Base-by-base conservation (phyloP, 2,888 invertebrate species). In the Trichopria drosophilae region DNA sequence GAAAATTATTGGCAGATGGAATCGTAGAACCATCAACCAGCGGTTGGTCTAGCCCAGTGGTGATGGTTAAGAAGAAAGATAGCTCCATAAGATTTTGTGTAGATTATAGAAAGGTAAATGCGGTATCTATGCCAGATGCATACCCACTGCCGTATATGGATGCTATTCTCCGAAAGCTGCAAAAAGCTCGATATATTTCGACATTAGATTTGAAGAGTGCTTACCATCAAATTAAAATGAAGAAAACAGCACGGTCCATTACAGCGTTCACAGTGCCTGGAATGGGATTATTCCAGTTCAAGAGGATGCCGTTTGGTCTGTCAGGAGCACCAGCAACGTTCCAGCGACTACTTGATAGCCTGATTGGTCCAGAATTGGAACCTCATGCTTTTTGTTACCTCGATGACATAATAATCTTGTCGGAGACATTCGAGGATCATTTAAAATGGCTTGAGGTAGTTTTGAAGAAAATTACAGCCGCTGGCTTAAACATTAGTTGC, bases 111-210 rank as follows among this genome's bases (percentile, higher is more conserved):
- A 58, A 62, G 31, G 36, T 71, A 1, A 72, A 69, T 43, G 31
- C 31, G 2, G 64, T 69, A 0, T 66, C 68, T 0, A 55, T 61
- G 1, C 22, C 46, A 1, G 56, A 56, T 23, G 56, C 54, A 3
- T 62, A 58, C 6, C 60, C 59, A 1, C 22, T 44, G 5, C 53
- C 56, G 3, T n/a, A 36, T 1, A 61, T 59, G 50, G 49, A 43
- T 0, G 43, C 57, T 1, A 69, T 66, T 6, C 37, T 70, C 5
- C 62, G 69, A 20, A 53, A 59, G 13, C 50, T 72, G 1, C 40
- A 64, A 6, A 53, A 61, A 31, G 56, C 60, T 0, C 37, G 51
- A 3, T 61, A 58, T 16, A 57, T 65, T 7, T 53, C 57, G 3
- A 60, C 57, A 1, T 19, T 63, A 2, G 60, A 63, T 31, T 37